These are phyloP conservation scores for Scaptodrosophila latifasciaeformis DNA, from an alignment of 2,888 invertebrate species.

Conservation along the genomic window DNA sequence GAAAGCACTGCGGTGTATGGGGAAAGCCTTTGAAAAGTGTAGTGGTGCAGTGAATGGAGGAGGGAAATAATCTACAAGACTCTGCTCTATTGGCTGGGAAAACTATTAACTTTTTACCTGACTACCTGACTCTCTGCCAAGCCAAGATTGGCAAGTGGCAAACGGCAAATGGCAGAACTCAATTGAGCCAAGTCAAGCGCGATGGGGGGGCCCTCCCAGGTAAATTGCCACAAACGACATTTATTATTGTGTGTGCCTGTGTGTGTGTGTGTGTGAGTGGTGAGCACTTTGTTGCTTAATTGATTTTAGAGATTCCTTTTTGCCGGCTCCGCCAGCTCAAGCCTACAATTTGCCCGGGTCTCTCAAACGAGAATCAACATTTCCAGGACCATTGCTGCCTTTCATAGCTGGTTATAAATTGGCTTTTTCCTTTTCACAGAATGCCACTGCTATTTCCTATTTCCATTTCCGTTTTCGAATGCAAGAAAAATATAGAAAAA, in stretches of 20 bases:
- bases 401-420: slow-evolving; percentile 54
- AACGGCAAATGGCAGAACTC: too few relatives aligned
- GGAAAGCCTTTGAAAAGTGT: not conserved
- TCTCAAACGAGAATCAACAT: slow-evolving; percentile 2
- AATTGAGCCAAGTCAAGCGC: too few relatives aligned
- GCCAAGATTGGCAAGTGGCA: too few relatives aligned
- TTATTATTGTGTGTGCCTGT: slow-evolving; percentile 47
- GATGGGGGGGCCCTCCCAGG: too few relatives aligned
- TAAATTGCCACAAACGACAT: slow-evolving; percentile 48
- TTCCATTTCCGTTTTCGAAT: slow-evolving; percentile 60
- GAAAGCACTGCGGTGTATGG: not conserved
- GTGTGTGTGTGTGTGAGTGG: too few relatives aligned
- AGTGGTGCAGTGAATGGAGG: not conserved
- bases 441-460: slow-evolving; percentile 42
- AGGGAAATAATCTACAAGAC: slow-evolving; percentile 22
- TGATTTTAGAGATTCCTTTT: slow-evolving; percentile 69
- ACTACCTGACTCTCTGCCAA: too few relatives aligned
- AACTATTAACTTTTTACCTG: slow-evolving; percentile 53
- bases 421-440: slow-evolving; percentile 53
- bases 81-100: slow-evolving; percentile 54
- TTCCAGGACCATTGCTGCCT: slow-evolving; percentile 9
- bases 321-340: too few relatives aligned
- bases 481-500: slow-evolving; percentile 32
- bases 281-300: slow-evolving; percentile 68
- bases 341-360: slow-evolving; percentile 40